phyloP scores from a whole-genome alignment of 2,113 vertebrate genomes.

The Craseonycteris thonglongyai region DNA sequence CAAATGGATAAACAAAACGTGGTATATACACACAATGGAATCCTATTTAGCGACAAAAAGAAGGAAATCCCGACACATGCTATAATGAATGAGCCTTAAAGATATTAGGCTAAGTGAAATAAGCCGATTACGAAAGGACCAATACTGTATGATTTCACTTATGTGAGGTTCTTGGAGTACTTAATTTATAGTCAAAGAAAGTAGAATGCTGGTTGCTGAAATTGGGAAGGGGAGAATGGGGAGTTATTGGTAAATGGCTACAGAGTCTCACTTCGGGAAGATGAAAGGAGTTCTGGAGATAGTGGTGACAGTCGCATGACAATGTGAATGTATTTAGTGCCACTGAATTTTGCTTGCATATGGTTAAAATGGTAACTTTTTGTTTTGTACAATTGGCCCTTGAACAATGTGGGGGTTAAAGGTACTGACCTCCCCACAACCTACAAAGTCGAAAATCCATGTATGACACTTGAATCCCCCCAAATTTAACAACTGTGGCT shows the following conservation, averaged over 20 bases:
- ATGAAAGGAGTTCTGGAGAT: neutral
- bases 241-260: neutral
- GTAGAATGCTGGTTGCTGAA: neutral
- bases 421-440: neutral
- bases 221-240: neutral
- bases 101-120: neutral
- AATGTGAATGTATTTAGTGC: no score
- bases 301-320: fast-evolving
- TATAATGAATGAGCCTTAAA: neutral
- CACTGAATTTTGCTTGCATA: neutral
- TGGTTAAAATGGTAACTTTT: neutral
- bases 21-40: no score
- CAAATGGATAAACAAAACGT: neutral
- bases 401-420: neutral
- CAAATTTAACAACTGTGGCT: neutral
- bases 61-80: neutral
- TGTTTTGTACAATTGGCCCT: neutral
- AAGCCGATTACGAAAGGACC: neutral
- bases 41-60: neutral
- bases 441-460: neutral
- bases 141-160: neutral
- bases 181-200: neutral
- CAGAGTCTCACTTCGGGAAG: neutral
- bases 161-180: no score
- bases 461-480: neutral